phyloP scores from a whole-genome alignment of 2,888 invertebrate species.

The Tenthredo amoena region DNA sequence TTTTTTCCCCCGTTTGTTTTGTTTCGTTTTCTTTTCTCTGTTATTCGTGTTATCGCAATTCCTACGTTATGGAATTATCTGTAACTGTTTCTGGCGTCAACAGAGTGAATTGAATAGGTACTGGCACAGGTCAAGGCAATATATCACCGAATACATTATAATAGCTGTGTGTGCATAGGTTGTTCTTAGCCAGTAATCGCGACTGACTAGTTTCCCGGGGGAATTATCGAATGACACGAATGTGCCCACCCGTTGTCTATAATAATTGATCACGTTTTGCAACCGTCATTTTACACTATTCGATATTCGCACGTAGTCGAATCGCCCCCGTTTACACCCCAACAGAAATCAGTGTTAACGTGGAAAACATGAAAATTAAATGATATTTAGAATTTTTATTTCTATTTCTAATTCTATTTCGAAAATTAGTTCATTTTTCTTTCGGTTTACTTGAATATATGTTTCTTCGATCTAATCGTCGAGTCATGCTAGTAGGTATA shows the following conservation, averaged over 20 bases:
- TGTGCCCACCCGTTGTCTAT: background rate
- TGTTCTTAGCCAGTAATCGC: constrained; percentile 36
- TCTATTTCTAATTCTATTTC: too few relatives aligned
- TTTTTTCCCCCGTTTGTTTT: background rate
- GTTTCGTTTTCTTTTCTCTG: background rate
- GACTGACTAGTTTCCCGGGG: background rate
- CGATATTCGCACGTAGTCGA: background rate
- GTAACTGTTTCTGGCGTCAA: constrained; percentile 40
- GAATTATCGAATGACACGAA: constrained; percentile 44
- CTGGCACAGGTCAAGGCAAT: constrained; percentile 1
- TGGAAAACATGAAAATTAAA: background rate
- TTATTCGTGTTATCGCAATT: background rate
- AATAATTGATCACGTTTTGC: constrained; percentile 32
- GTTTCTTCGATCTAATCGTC: background rate
- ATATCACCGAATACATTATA: background rate
- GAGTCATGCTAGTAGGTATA: background rate
- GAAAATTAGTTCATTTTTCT: background rate
- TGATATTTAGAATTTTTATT: too few relatives aligned
- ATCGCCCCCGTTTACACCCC: background rate
- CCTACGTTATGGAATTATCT: background rate
- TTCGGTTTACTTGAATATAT: background rate
- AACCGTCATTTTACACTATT: constrained; percentile 1
- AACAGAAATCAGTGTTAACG: background rate
- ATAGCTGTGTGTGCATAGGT: background rate
- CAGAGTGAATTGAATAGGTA: constrained; percentile 11